phyloP scores from a whole-genome alignment of 2,113 vertebrate genomes.

The Cromileptes altivelis region DNA sequence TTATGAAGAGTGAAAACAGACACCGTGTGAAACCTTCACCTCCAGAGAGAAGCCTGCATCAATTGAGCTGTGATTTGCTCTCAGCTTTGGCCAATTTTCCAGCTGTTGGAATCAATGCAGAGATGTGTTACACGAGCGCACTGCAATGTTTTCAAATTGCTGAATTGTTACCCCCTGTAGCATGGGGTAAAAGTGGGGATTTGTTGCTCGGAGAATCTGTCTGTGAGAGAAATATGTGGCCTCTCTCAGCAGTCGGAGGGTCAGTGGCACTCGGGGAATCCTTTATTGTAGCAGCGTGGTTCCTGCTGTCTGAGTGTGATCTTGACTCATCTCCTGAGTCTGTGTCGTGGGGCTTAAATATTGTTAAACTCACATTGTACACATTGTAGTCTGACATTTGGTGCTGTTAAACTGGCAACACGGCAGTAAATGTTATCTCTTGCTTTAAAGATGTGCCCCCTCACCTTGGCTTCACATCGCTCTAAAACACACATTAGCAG shows the following conservation, averaged over 20 bases:
- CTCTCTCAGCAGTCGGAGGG: background rate
- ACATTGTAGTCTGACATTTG: background rate
- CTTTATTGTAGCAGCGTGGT: background rate
- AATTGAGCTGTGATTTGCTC: background rate
- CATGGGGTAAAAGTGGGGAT: background rate
- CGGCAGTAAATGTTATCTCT: too few species aligned
- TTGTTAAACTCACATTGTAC: background rate
- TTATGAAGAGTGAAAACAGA: background rate
- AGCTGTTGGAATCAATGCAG: constrained; percentile 15
- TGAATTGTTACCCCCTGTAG: background rate
- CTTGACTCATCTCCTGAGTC: background rate
- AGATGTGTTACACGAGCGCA: background rate
- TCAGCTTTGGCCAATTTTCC: constrained; percentile 7
- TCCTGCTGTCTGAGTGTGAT: background rate
- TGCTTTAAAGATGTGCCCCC: background rate
- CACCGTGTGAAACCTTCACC: background rate
- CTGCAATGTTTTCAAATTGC: background rate
- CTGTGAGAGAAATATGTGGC: background rate
- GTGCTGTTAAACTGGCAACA: background rate
- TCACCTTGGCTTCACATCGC: background rate
- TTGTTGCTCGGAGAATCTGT: background rate
- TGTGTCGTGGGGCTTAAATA: background rate
- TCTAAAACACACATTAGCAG: too few species aligned
- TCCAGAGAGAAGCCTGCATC: background rate
- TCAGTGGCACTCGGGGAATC: background rate